Conservation (phyloP, 2,888 invertebrate species). For the Augiades crinisus region DNA sequence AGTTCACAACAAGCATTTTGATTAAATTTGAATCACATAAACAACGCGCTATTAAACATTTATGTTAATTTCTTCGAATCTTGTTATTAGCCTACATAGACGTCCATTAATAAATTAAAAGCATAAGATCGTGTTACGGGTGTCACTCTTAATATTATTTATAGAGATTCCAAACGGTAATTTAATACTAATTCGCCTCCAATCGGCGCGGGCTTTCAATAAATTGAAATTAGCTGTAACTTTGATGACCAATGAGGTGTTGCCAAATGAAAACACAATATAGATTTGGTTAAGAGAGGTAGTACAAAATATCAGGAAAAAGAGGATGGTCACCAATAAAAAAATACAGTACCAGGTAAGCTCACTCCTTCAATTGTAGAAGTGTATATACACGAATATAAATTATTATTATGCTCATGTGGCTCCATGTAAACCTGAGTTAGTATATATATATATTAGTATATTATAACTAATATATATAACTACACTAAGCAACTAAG, state of each 20-base stretch:
- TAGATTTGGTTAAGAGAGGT: too few species aligned
- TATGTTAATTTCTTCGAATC: too few species aligned
- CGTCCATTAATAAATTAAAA: neutral
- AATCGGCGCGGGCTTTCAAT: neutral
- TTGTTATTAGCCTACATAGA: neutral
- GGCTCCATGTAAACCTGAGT: too few species aligned
- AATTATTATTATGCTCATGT: too few species aligned
- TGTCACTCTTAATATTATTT: constrained; percentile 8
- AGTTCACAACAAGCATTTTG: too few species aligned
- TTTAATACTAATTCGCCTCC: neutral
- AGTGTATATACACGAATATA: too few species aligned
- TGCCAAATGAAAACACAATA: neutral
- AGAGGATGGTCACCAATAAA: neutral
- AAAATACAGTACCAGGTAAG: too few species aligned
- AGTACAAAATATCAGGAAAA: neutral
- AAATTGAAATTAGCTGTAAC: constrained; percentile 7
- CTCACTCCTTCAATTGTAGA: too few species aligned
- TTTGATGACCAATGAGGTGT: neutral
- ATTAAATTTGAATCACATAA: too few species aligned
- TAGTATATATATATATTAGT: too few species aligned
- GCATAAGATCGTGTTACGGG: neutral
- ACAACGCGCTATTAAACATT: neutral
- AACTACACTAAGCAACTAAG: neutral
- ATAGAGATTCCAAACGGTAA: constrained; percentile 6
- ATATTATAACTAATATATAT: too few species aligned